Percentiles rank a stretch among this genome's conserved stretches.
These are phyloP conservation scores for Archips crataeganus DNA, from an alignment of 2,888 invertebrate species.

Conservation along the genomic window DNA sequence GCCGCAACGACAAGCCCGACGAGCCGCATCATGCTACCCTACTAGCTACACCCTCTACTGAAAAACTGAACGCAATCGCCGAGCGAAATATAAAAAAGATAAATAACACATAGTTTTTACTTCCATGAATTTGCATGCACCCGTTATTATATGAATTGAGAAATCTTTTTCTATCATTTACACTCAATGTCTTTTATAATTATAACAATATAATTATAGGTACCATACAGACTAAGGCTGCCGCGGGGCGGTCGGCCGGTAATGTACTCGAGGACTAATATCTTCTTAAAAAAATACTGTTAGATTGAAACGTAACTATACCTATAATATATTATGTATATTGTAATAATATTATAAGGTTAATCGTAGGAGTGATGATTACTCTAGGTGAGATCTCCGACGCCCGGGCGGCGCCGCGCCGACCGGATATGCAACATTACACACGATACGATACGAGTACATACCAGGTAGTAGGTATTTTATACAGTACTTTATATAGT, in stretches of 20 bases:
- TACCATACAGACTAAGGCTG: constrained; percentile 79
- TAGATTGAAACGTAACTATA: constrained; percentile 86
- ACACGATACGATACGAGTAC: constrained; percentile 75
- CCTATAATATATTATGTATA: constrained; percentile 81
- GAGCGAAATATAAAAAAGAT: constrained; percentile 85
- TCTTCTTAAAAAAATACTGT: constrained; percentile 87
- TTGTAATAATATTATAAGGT: constrained; percentile 77
- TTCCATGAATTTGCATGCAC: constrained; percentile 84
- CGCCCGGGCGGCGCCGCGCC: constrained; percentile 79
- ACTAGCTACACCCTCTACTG: constrained; percentile 65
- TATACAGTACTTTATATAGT: constrained; percentile 55
- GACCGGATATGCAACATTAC: constrained; percentile 83
- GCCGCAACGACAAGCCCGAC: constrained; percentile 34
- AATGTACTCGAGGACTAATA: constrained; percentile 85
- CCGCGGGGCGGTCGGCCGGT: constrained; percentile 73
- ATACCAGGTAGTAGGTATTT: constrained; percentile 55
- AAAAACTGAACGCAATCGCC: constrained; percentile 79
- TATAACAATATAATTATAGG: constrained; percentile 77
- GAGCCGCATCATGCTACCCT: constrained; percentile 50
- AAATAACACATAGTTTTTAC: constrained; percentile 83
- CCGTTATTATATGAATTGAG: constrained; percentile 84
- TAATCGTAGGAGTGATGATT: constrained; percentile 83
- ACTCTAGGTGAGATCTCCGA: constrained; percentile 85
- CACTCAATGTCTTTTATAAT: constrained; percentile 82
- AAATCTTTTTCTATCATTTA: constrained; percentile 82